Evolutionary conservation across 1,140 invertebrate genomes (phyloP), one percentile per base, ranked within the genome.

Genomic region (Rhagoletis pomonella): DNA sequence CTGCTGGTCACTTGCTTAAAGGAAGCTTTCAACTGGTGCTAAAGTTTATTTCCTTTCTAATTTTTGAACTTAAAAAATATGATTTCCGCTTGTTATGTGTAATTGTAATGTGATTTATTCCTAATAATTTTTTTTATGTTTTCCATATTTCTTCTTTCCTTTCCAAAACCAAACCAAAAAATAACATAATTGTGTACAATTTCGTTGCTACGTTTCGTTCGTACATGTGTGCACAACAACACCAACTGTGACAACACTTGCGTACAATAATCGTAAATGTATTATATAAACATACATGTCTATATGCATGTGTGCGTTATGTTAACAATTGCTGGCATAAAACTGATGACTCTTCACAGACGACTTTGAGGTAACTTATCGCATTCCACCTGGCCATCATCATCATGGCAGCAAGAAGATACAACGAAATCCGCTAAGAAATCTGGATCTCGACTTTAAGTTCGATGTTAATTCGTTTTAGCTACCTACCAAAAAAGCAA

Each of bases 381-480:
- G 88, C 59, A 92, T 92, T 90, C 91, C 91, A 89, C 91, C 87
- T 64, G 91, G 92, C 90, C 91, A 92, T 90, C 91, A 92, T 90
- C 91, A 92, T 89, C 91, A 91, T 89, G 91, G 91, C 90, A 91
- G 91, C 90, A 90, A 92, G 90, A 92, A 92, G 90, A 62, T 92
- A 85, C 90, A 50, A 89, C 90, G 91, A 90, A 92, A 92, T 91
- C 91, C 91, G 73, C 89, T 92, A 88, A 92, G 91, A 91, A 92
- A 92, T 89, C 90, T 92, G 91, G 91, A 92, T 92, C 91, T 92
- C 89, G 91, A 92, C 88, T 92, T 92, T 90, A 92, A 92, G 92
- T 92, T 92, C 86, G 91, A 92, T 92, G 91, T 92, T 89, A 92
- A 92, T 91, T 92, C 91, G 89, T 92, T 92, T 91, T 92, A 92